phyloP scores from a whole-genome alignment of 2,113 vertebrate genomes.

The Peromyscus polionotus region DNA sequence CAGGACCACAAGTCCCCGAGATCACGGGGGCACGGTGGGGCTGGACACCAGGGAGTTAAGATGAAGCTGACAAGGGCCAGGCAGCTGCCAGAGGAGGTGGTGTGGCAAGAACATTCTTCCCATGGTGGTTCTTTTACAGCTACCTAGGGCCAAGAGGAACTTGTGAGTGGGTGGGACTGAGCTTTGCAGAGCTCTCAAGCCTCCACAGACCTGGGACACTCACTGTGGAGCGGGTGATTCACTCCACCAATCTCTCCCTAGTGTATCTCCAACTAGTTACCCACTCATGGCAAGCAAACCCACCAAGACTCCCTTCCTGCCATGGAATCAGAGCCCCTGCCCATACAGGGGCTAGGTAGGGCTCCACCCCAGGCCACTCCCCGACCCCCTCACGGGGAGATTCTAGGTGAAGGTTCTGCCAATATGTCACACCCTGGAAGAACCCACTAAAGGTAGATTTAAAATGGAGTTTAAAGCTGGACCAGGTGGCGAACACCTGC shows the following conservation, averaged over 20 bases:
- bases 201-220: not conserved
- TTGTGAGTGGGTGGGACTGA: not conserved
- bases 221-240: not conserved
- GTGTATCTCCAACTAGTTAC: not conserved
- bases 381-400: not conserved
- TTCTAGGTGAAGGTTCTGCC: not conserved
- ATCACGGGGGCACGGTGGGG: too few relatives aligned
- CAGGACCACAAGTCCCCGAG: not conserved
- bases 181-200: not conserved
- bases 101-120: too few relatives aligned
- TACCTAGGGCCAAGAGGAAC: not conserved
- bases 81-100: not conserved
- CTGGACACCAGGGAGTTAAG: not conserved
- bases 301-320: not conserved
- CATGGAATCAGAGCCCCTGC: not conserved
- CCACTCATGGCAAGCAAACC: not conserved
- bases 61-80: not conserved
- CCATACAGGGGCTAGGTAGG: not conserved
- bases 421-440: not conserved
- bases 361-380: not conserved
- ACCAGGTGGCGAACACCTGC: not conserved
- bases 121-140: too few relatives aligned
- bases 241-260: not conserved
- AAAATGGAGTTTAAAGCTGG: not conserved
- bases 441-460: not conserved